Base-by-base conservation (phyloP, 2,888 invertebrate genomes). In the Amaurobius ferox region DNA sequence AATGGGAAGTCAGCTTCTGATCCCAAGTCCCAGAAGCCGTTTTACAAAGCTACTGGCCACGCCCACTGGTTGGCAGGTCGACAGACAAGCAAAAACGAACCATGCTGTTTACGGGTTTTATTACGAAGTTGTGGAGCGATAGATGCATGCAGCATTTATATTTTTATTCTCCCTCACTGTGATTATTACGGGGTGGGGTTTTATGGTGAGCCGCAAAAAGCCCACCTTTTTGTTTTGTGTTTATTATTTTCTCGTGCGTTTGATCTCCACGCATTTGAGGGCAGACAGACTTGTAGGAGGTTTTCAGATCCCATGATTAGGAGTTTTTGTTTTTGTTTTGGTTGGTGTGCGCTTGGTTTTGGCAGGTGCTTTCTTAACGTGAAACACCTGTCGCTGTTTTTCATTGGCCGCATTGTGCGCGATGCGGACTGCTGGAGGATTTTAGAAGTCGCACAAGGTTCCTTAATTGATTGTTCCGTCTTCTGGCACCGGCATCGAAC, bases 1-100 rank as follows among this genome's bases (percentile, higher is more conserved):
- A 83, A 83, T 83, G 64, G 71, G 71, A 66, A 72, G 44, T 55
- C 77, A 26, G 83, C 83, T 83, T 83, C 83, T 72, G 83, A 48
- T 71, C 70, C 28, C 77, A 66, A 66, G 64, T 76, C 71, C 77
- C 83, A 83, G 83, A 83, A 83, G 83, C 83, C 71, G 70, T 76
- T 81, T 81, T 26, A 62, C 70, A 81, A 68, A 70, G 83, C 83
- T 83, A 83, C 83, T 83, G 70, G 64, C 77, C 83, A 83, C 83
- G 77, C 83, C 83, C 64, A 77, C 72, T n/a, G 19, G 32, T 26
- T 48, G 32, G 48, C 32, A 40, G 40, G 39, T 28, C 23, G 32
- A 32, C 35, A 28, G 78, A 35, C 39, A 71, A 13, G 77, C 35
- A 44, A 29, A 77, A 76, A 44, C 40, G 81, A 70, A 35, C 74